Conservation (phyloP, 2,797 vertebrate genomes). For the Girardinus metallicus region DNA sequence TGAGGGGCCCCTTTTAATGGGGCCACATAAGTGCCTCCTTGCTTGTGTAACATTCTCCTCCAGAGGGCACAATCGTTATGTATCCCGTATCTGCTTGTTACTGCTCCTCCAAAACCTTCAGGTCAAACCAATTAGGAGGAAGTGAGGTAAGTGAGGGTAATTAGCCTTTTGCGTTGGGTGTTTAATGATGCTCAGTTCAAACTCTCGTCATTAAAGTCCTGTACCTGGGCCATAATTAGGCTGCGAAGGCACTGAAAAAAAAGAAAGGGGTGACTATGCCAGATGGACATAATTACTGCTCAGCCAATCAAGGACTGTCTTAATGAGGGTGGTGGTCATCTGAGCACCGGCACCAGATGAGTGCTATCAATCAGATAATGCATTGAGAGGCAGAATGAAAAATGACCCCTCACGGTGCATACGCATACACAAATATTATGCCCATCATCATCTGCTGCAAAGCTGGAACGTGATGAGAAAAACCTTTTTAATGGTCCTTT, state of each 20-base stretch:
- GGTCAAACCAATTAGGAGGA: slow-evolving; percentile 90
- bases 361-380: slow-evolving; percentile 80
- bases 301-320: slow-evolving; percentile 78
- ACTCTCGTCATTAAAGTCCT: slow-evolving; percentile 78
- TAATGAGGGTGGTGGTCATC: slow-evolving; percentile 83
- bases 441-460: slow-evolving; percentile 22
- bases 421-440: slow-evolving; percentile 14
- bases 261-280: slow-evolving; percentile 68
- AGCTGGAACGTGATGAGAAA: slow-evolving; percentile 11
- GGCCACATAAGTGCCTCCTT: slow-evolving; percentile 85
- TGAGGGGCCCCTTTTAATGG: slow-evolving; percentile 80
- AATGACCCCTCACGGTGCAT: slow-evolving; percentile 44
- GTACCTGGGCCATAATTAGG: slow-evolving; percentile 85
- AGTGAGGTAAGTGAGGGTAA: slow-evolving; percentile 83
- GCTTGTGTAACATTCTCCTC: slow-evolving; percentile 75
- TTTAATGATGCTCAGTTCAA: slow-evolving; percentile 83
- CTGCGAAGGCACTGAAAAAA: slow-evolving; percentile 74
- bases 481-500: slow-evolving; percentile 8
- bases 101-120: slow-evolving; percentile 74
- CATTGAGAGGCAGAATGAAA: slow-evolving; percentile 67
- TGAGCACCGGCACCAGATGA: slow-evolving; percentile 66
- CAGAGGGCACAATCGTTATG: slow-evolving; percentile 80
- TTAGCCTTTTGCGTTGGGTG: slow-evolving; percentile 86
- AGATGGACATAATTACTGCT: slow-evolving; percentile 84
- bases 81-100: slow-evolving; percentile 83